Evolutionary conservation across 1,140 invertebrate species (phyloP), one percentile per base, ranked within the genome.

Genomic region (Lysiphlebus fabarum): DNA sequence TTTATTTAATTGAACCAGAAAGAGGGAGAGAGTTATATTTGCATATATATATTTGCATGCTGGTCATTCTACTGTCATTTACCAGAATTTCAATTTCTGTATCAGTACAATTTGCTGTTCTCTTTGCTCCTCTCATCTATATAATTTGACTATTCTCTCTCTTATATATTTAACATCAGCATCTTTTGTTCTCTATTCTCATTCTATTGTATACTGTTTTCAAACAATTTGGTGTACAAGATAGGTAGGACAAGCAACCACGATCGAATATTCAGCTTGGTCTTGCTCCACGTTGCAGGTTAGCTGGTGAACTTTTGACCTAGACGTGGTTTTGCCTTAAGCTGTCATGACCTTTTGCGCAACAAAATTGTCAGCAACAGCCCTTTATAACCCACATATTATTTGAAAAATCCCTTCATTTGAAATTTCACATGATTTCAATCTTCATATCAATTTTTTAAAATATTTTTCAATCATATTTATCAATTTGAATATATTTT

Each of bases 281-380:
- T 47, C 54, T 11, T 34, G 40, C 54, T 5, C 53, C 49, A 26
- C 47, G 40, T 26, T n/a, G 36, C 55, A 61, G 59, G 50, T 64
- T 61, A 64, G 62, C 59, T 51, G 56, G 62, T 64, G 62, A 64
- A 64, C 62, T 64, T 64, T 64, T 64, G 62, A 64, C 62, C 62
- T 56, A 40, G 59, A 56, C 57, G 50, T 51, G 49, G n/a, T n/a
- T 47, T 50, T 58, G 51, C 50, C 45, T 59, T 55, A 51, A 42
- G 34, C 44, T 55, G 12, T 38, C 38, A 54, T 42, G 40, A 49
- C 42, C 58, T 50, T 59, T 59, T 42, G 40, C 49, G 49, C 40
- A 17, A 34, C 43, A 37, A 59, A 51, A 51, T 44, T 53, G 44
- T 48, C 62, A 47, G 53, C 53, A 34, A 40, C 51, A 38, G 53